A percentile compares a stretch with the other conserved stretches of the same genome.
These are phyloP conservation scores for Drosophila suzukii DNA, from an alignment of 1,140 invertebrate species.

Conservation along the genomic window DNA sequence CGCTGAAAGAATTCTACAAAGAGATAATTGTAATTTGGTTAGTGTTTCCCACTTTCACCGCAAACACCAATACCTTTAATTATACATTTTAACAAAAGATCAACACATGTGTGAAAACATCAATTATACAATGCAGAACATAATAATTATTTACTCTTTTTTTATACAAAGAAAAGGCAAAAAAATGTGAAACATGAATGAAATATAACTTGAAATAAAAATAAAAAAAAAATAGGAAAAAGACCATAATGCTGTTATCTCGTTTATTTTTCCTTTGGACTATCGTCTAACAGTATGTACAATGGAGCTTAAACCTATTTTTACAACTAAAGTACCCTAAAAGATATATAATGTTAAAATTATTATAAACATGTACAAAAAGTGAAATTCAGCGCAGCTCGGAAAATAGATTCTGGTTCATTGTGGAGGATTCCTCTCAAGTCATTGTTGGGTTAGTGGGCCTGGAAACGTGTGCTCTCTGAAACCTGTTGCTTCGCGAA, in stretches of 20 bases:
- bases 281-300: conserved; percentile 67
- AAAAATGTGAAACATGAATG: conserved; percentile 84
- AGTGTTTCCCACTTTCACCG: conserved; percentile 54
- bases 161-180: conserved; percentile 81
- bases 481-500: conserved; percentile 54
- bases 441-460: conserved; percentile 11
- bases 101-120: conserved; percentile 67
- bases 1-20: conserved; percentile 51
- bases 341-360: conserved; percentile 52
- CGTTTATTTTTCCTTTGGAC: conserved; percentile 61
- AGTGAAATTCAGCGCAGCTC: conserved; percentile 45
- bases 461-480: conserved; percentile 22
- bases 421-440: conserved; percentile 11
- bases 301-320: conserved; percentile 52
- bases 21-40: conserved; percentile 66
- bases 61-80: conserved; percentile 50
- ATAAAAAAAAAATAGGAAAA: conserved; percentile 71
- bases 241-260: conserved; percentile 1
- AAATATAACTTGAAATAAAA: conserved; percentile 83
- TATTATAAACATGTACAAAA: conserved; percentile 32
- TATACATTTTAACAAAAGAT: conserved; percentile 69
- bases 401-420: conserved; percentile 40
- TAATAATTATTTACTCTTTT: conserved; percentile 79
- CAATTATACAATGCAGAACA: conserved; percentile 75
- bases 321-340: conserved; percentile 26